Evolutionary conservation across 2,797 vertebrate genomes (phyloP).

Genomic region (Labeo calbasu): DNA sequence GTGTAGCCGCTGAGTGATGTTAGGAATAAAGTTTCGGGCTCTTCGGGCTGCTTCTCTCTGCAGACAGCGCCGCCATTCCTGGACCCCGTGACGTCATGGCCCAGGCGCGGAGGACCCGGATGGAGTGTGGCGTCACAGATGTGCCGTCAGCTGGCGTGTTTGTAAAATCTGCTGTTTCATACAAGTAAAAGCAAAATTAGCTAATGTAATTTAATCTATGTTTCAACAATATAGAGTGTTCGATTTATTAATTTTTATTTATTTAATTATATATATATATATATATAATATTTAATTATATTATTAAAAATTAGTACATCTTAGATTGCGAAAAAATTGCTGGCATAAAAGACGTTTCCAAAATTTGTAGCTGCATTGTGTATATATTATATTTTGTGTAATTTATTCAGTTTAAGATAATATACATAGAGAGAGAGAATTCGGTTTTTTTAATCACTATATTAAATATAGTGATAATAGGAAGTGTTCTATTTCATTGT

Average conservation of each 20-base stretch:
- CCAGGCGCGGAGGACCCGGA: slow-evolving; percentile 67
- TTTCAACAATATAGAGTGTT: neutral
- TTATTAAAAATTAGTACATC: no score
- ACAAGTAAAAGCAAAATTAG: neutral
- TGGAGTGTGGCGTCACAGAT: slow-evolving; percentile 51
- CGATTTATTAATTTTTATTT: neutral
- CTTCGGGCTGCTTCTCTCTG: slow-evolving; percentile 76
- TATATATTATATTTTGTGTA: neutral
- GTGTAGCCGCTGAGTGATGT: slow-evolving; percentile 67
- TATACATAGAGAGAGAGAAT: neutral
- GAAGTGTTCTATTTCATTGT: neutral
- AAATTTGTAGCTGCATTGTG: neutral
- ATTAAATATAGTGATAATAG: neutral
- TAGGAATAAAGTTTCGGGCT: slow-evolving; percentile 83
- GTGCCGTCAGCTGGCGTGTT: slow-evolving; percentile 27
- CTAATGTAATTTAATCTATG: neutral
- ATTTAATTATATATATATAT: neutral
- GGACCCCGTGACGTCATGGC: slow-evolving; percentile 70
- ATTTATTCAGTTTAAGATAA: neutral
- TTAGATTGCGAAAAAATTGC: neutral
- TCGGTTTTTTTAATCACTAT: neutral
- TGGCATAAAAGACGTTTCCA: neutral
- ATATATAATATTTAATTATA: neutral
- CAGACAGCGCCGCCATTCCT: slow-evolving; percentile 84
- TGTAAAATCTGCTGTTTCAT: slow-evolving; percentile 16